Percentiles rank a stretch among this genome's conserved stretches.
phyloP scores from a whole-genome alignment of 1,140 invertebrate species.

The Drosophila pachea region DNA sequence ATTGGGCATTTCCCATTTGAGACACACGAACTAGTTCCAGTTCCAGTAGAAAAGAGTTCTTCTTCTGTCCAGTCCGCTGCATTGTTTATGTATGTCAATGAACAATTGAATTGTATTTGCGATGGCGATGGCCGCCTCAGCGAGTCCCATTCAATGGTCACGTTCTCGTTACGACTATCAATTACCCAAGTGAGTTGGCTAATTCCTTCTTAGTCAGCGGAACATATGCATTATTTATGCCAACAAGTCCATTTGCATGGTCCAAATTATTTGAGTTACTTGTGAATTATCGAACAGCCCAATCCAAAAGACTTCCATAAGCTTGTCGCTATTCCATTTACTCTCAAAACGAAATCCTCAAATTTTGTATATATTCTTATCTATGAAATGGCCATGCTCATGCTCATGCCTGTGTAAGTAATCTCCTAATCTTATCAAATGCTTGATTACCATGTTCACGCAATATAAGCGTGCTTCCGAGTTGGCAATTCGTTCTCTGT shows the following conservation, averaged over 20 bases:
- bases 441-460: neutral
- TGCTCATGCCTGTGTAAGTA: neutral
- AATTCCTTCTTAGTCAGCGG: conserved; percentile 9
- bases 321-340: no score
- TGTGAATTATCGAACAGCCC: no score
- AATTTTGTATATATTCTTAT: neutral
- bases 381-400: neutral
- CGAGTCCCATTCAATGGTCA: conserved; percentile 31
- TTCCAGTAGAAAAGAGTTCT: conserved; percentile 12
- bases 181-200: conserved; percentile 25
- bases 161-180: conserved; percentile 23
- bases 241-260: conserved; percentile 1
- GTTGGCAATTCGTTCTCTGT: neutral
- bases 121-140: neutral
- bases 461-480: neutral
- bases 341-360: no score
- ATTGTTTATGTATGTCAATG: conserved; percentile 40
- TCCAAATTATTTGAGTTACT: no score
- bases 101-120: conserved; percentile 31
- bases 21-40: conserved; percentile 2
- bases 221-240: conserved; percentile 13
- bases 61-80: conserved; percentile 1
- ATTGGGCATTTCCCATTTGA: conserved; percentile 15
- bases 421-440: conserved; percentile 8
- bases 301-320: no score